Conservation (phyloP, 2,888 invertebrate species). For the Limenitis camilla region DNA sequence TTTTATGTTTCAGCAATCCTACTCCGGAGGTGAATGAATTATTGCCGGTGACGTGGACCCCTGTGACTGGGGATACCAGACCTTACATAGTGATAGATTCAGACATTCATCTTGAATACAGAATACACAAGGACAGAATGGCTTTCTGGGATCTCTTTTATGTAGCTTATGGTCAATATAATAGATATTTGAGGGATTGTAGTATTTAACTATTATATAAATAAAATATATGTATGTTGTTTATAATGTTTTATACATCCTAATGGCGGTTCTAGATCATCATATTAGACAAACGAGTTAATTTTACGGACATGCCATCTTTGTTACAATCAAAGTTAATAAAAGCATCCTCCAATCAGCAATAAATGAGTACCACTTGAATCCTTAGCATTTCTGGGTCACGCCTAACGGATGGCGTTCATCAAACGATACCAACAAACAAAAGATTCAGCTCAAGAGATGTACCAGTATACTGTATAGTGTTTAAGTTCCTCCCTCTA, state of each 20-base stretch:
- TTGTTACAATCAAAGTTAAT: slow-evolving; percentile 11
- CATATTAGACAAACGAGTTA: no score
- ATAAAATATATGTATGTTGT: neutral
- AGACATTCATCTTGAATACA: slow-evolving; percentile 38
- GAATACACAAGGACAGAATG: slow-evolving; percentile 51
- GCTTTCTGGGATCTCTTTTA: slow-evolving; percentile 66
- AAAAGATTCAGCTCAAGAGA: slow-evolving; percentile 43
- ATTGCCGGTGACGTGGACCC: slow-evolving; percentile 47
- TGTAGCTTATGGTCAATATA: slow-evolving; percentile 45
- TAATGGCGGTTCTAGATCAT: no score
- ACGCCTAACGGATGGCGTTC: slow-evolving; percentile 30
- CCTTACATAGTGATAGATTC: slow-evolving; percentile 53
- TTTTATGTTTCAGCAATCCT: slow-evolving; percentile 46
- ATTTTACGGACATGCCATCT: neutral
- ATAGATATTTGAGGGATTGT: slow-evolving; percentile 42
- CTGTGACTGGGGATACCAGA: slow-evolving; percentile 38
- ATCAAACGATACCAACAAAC: slow-evolving; percentile 27
- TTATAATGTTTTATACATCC: neutral
- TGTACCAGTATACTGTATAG: slow-evolving; percentile 8
- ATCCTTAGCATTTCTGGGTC: slow-evolving; percentile 20
- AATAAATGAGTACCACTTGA: slow-evolving; percentile 15
- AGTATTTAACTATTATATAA: neutral
- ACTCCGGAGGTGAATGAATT: slow-evolving; percentile 41
- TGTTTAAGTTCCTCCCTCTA: slow-evolving; percentile 37
- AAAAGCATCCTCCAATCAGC: slow-evolving; percentile 14